Conservation (phyloP, 2,113 vertebrate species). For the Myxocyprinus asiaticus region DNA sequence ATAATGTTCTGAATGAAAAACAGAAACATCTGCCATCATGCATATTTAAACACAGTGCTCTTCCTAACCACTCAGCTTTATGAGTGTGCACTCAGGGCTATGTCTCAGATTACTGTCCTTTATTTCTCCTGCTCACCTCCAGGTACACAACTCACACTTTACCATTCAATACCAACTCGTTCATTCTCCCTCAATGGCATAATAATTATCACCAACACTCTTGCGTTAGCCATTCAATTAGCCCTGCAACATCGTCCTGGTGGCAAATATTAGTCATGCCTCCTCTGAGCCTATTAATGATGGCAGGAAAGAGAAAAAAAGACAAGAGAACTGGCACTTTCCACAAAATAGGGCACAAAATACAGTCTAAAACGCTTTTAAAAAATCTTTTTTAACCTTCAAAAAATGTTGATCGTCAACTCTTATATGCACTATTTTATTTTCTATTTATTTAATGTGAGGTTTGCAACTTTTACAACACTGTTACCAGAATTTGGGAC, state of each 20-base stretch:
- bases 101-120: slow-evolving; percentile 41
- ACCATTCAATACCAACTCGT: slow-evolving; percentile 24
- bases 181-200: slow-evolving; percentile 17
- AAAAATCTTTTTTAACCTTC: too few relatives aligned
- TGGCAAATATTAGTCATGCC: slow-evolving; percentile 25
- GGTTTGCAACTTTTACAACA: too few relatives aligned
- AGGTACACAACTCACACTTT: slow-evolving; percentile 33
- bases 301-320: slow-evolving; percentile 2
- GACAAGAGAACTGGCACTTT: neutral
- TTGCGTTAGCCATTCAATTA: slow-evolving; percentile 36
- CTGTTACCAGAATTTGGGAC: too few relatives aligned
- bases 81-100: slow-evolving; percentile 24
- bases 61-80: slow-evolving; percentile 37
- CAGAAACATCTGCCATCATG: slow-evolving; percentile 48
- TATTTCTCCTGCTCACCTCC: slow-evolving; percentile 39
- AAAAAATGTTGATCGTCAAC: too few relatives aligned
- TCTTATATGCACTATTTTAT: too few relatives aligned
- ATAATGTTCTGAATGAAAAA: slow-evolving; percentile 39
- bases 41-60: slow-evolving; percentile 45
- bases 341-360: too few relatives aligned
- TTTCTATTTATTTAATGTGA: too few relatives aligned
- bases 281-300: slow-evolving; percentile 27
- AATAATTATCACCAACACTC: slow-evolving; percentile 25
- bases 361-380: too few relatives aligned
- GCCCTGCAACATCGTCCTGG: slow-evolving; percentile 26